A percentile compares a stretch with the other conserved stretches of the same genome.
phyloP scores from a whole-genome alignment of 2,888 invertebrate genomes.

The Tetragnatha montana region DNA sequence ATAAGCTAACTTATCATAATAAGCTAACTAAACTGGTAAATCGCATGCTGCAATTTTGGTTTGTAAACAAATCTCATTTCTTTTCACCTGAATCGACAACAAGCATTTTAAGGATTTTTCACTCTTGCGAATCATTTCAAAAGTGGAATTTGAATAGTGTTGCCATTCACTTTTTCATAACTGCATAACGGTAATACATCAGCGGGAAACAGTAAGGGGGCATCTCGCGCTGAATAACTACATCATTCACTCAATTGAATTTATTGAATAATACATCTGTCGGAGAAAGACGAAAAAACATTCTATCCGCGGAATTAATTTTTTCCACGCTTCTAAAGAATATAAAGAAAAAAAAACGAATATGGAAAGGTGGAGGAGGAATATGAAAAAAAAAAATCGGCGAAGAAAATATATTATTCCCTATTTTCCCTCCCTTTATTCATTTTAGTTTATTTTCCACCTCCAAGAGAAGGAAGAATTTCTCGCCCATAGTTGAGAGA shows the following conservation, averaged over 20 bases:
- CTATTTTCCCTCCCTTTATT: constrained; percentile 5
- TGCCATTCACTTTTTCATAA: not conserved
- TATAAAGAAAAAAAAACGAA: constrained; percentile 28
- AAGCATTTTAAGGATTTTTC: too few relatives aligned
- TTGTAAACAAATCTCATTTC: too few relatives aligned
- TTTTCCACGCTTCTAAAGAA: not conserved
- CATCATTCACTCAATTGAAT: not conserved
- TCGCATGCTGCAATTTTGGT: too few relatives aligned
- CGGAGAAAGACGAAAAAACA: not conserved
- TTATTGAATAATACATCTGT: constrained; percentile 38
- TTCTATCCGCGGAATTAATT: constrained; percentile 7
- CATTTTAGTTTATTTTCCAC: constrained; percentile 1
- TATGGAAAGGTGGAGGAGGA: constrained; percentile 7
- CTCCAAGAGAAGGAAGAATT: constrained; percentile 27
- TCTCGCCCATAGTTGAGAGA: constrained; percentile 23
- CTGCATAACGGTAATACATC: not conserved
- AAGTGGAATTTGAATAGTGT: too few relatives aligned
- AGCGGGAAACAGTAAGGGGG: not conserved
- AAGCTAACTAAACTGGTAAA: too few relatives aligned
- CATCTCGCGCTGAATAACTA: not conserved
- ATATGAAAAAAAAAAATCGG: not conserved
- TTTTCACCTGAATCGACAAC: too few relatives aligned
- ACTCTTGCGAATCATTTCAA: too few relatives aligned
- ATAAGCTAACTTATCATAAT: too few relatives aligned
- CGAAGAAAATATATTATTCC: constrained; percentile 34